Base-by-base conservation (phyloP, 2,113 vertebrate species). In the Corydoras maculifer region DNA sequence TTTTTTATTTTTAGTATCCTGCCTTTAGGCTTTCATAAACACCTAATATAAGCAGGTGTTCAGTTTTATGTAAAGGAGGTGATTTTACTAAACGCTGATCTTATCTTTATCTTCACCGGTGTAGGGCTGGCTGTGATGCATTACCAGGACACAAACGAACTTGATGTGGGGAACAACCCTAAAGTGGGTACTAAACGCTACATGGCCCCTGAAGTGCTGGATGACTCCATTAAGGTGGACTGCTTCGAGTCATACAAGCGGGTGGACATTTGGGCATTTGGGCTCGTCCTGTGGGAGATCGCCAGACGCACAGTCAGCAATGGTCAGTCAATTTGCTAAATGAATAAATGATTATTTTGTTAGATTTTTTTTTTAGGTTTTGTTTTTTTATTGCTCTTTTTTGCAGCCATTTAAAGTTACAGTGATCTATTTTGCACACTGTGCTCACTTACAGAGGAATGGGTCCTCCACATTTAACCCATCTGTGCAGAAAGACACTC, bases 161-260 rank as follows among this genome's bases (percentile, higher is more conserved):
- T 99, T 62, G 97, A 99, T 0, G 94, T 99, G 79, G 97, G 95
- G 5, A 98, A 97, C 87, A 99, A 99, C 32, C 95, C 97, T 3
- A 96, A 97, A 0, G 97, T 98, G 74, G 97, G 97, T 48, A 99
- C 97, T 73, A 99, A 99, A 70, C 93, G 97, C 73, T 99, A 99
- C 89, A 99, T 99, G 97, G 96, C 97, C 1, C 97, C 97, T 0
- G 97, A 99, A 54, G 94, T 99, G 29, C 79, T 99, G 18, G 96
- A 99, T 5, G 97, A 99, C 81, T 93, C 89, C 0, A 98, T 99
- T 83, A 96, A 99, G 82, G 94, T 91, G 54, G 96, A 98, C 85
- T 97, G 94, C 80, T 99, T 98, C 0, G 97, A 99, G 86, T 98
- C 96, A 29, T 98, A 91, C 75, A 98, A 98, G 79, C 87, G 97